These are phyloP conservation scores for Takifugu rubripes DNA, from an alignment of 2,797 vertebrate genomes.

Conservation along the genomic window DNA sequence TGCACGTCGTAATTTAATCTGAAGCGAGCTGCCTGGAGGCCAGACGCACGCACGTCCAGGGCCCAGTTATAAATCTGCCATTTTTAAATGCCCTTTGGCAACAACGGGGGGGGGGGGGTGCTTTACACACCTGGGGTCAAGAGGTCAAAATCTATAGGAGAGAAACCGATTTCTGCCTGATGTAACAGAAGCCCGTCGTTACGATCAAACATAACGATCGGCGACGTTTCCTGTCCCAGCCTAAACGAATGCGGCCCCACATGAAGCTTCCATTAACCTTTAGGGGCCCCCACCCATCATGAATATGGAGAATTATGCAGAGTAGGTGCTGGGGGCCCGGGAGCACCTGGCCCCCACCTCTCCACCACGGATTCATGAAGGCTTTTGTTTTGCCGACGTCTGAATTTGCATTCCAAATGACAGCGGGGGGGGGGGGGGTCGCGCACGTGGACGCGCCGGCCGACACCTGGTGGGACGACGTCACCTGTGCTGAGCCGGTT, in stretches of 20 bases:
- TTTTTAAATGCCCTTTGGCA: constrained; percentile 15
- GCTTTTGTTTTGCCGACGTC: constrained; percentile 53
- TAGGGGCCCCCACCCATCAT: constrained; percentile 62
- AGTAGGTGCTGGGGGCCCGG: constrained; percentile 62
- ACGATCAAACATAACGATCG: too few species aligned
- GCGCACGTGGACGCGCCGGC: neutral
- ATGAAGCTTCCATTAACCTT: constrained; percentile 73
- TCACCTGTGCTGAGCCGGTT: too few species aligned
- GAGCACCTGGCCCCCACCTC: constrained; percentile 64
- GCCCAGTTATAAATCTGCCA: constrained; percentile 22
- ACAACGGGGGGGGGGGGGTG: too few species aligned
- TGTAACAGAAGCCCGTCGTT: too few species aligned
- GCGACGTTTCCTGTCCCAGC: constrained; percentile 7
- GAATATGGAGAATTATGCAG: constrained; percentile 73
- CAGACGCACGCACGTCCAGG: constrained; percentile 15
- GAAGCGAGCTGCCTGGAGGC: constrained; percentile 12
- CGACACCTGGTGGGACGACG: too few species aligned
- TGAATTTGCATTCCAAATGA: constrained; percentile 63
- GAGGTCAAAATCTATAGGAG: constrained; percentile 7
- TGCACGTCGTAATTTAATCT: constrained; percentile 16
- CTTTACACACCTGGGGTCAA: neutral
- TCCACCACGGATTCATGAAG: constrained; percentile 55
- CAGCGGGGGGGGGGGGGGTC: constrained; percentile 32
- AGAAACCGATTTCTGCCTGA: too few species aligned
- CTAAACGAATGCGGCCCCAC: constrained; percentile 61